Conservation (phyloP, 2,797 vertebrate species). For the Pantherophis alleghaniensis region DNA sequence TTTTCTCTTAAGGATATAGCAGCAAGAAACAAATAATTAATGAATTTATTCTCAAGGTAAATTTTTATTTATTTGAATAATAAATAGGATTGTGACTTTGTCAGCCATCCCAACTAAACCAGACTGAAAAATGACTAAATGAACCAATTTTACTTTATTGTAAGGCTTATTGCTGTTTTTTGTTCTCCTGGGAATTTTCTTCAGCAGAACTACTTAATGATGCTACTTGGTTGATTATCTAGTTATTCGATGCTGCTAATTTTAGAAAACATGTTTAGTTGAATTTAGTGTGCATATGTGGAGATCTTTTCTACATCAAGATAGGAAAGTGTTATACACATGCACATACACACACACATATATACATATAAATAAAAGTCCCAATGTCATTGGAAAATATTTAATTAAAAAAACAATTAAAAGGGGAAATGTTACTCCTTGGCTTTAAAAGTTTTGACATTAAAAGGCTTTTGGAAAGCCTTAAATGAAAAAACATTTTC, state of each 20-base stretch:
- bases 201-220: background rate
- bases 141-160: background rate
- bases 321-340: background rate
- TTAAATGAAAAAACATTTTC: background rate
- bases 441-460: background rate
- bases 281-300: background rate
- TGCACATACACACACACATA: too few species aligned
- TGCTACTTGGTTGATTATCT: background rate
- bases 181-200: background rate
- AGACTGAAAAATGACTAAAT: background rate
- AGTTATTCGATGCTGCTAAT: background rate
- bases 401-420: background rate
- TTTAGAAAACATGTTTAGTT: background rate
- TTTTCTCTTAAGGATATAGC: background rate
- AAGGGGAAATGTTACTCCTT: background rate
- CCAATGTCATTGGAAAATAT: background rate
- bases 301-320: background rate
- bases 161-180: background rate
- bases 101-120: background rate
- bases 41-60: background rate
- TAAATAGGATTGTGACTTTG: background rate
- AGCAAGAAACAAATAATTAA: background rate
- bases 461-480: background rate
- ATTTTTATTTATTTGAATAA: background rate
- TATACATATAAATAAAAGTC: background rate